phyloP scores from a whole-genome alignment of 2,113 vertebrate species.

The Phycodurus eques region DNA sequence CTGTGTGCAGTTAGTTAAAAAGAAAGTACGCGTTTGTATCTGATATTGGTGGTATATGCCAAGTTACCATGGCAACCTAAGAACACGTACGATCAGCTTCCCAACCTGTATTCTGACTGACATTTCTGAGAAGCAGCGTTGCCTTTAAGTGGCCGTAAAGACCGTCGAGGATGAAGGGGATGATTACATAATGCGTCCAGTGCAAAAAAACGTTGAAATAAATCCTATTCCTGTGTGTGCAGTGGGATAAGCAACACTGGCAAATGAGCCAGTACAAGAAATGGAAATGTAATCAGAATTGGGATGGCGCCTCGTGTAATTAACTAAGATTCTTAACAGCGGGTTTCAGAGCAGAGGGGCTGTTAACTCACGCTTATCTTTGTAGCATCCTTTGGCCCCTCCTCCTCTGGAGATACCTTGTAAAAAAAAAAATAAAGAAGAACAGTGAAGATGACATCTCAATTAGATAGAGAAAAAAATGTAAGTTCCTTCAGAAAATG shows the following conservation, averaged over 20 bases:
- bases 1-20: neutral
- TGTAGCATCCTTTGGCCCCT: constrained; percentile 84
- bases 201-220: neutral
- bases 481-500: neutral
- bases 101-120: neutral
- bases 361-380: constrained; percentile 90
- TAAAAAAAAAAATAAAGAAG: constrained; percentile 13
- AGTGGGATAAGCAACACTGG: constrained; percentile 21
- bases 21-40: neutral
- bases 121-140: neutral
- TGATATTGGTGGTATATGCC: neutral
- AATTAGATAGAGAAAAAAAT: neutral
- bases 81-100: neutral
- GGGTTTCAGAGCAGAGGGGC: neutral
- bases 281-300: constrained; percentile 20
- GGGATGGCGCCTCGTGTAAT: constrained; percentile 18
- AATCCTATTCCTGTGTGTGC: constrained; percentile 1
- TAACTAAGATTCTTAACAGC: constrained; percentile 8
- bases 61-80: neutral
- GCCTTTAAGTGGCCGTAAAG: constrained; percentile 17
- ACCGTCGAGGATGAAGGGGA: constrained; percentile 7
- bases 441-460: neutral
- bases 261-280: constrained; percentile 16
- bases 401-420: constrained; percentile 83
- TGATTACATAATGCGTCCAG: neutral